Conservation (phyloP, 2,113 vertebrate species). For the Xyliphius kryptos region DNA sequence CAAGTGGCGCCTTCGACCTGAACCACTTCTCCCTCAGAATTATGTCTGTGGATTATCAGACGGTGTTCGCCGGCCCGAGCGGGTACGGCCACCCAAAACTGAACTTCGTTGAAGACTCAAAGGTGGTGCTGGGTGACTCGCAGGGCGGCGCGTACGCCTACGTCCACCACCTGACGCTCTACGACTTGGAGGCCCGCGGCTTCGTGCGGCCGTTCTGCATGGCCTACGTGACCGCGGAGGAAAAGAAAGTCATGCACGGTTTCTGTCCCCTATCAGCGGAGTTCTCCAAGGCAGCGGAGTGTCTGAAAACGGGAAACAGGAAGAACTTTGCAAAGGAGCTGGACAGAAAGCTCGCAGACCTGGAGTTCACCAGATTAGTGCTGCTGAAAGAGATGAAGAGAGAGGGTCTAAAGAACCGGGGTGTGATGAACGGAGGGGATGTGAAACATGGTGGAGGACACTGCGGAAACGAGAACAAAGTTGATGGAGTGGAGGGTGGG, state of each 20-base stretch:
- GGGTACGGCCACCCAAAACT: slow-evolving; percentile 73
- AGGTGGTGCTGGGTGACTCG: slow-evolving; percentile 87
- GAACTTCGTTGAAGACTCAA: slow-evolving; percentile 90
- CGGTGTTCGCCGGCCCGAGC: slow-evolving; percentile 73
- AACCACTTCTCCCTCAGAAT: slow-evolving; percentile 94
- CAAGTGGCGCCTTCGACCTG: slow-evolving; percentile 83
- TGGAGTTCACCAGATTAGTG: slow-evolving; percentile 79
- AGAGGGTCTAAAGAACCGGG: slow-evolving; percentile 6
- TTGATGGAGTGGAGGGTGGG: too few relatives aligned
- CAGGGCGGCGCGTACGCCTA: slow-evolving; percentile 85
- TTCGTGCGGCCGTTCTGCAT: slow-evolving; percentile 94
- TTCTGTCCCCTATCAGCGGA: slow-evolving; percentile 75
- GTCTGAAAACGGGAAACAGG: slow-evolving; percentile 89
- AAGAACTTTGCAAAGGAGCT: slow-evolving; percentile 88
- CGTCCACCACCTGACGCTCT: slow-evolving; percentile 88
- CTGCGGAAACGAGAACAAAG: background rate
- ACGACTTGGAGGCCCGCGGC: slow-evolving; percentile 87
- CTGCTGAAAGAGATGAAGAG: slow-evolving; percentile 46
- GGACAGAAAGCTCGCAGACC: slow-evolving; percentile 81
- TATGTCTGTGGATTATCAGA: slow-evolving; percentile 98
- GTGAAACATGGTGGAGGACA: background rate
- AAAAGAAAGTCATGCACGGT: slow-evolving; percentile 86
- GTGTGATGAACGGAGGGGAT: background rate
- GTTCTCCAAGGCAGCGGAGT: slow-evolving; percentile 86
- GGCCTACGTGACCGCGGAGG: slow-evolving; percentile 87